Evolutionary conservation across 2,888 invertebrate genomes (phyloP), one percentile per base, ranked within the genome.

Genomic region (Drosophila barbarae): DNA sequence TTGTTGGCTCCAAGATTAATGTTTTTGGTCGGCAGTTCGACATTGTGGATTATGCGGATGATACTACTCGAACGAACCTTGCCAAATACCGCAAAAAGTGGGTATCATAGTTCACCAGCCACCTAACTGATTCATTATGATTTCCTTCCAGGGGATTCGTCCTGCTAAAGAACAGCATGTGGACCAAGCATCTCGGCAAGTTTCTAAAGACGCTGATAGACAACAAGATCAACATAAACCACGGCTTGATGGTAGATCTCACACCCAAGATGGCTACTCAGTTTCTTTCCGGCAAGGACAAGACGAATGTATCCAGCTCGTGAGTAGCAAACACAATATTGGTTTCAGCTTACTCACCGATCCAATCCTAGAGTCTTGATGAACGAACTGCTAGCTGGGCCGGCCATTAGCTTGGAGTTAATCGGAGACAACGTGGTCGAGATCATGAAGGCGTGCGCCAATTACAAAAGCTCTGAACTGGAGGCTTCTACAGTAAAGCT

Each of bases 1-100:
- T 93, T 84, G 91, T 95, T 52, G 95, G 95, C 0, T 93, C 93
- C 59, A 93, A 93, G 41, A 89, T 95, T 4, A 92, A 92, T 67
- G 92, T 96, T 77, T 93, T 94, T 81, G 94, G 95, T 1, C 90
- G 95, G 32, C 91, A 93, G 71, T 92, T 95, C 34, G 93, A 93
- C 88, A 93, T 96, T 38, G 90, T 92, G 5, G 93, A 93, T 86
- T 95, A 93, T 87, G 95, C 93, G 0, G 94, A 95, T 87, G 92
- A 91, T 69, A 88, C 90, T 36, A 95, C 95, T 0, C 92, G 91
- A 50, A 81, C 77, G 36, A 77, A 71, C n/a, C 71, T 88, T 83
- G 92, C 91, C 44, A 92, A 91, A 85, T 90, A 92, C 78, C 91
- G 93, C 81, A 92, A 94, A 89, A 92, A 93, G 94, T 94, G 89